A percentile compares a stretch with the other conserved stretches of the same genome.
Evolutionary conservation across 1,140 invertebrate species (phyloP).

Genomic region (Laupala kohalensis): DNA sequence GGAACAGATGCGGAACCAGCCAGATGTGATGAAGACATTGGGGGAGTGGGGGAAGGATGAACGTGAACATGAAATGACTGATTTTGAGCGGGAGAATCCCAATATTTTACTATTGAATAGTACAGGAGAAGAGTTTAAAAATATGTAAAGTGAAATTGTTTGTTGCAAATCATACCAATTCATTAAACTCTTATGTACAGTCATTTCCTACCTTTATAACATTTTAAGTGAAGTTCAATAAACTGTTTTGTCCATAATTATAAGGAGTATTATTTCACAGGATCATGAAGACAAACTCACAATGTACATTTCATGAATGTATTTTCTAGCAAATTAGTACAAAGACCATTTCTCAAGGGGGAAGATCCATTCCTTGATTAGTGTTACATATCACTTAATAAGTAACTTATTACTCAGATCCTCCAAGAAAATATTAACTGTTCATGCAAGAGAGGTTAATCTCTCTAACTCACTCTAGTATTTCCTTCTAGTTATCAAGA

Average conservation of each 20-base stretch:
- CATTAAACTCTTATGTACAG: conserved; percentile 10
- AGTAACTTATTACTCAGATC: too few relatives aligned
- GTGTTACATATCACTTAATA: too few relatives aligned
- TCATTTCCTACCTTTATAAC: neutral
- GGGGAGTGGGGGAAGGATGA: conserved; percentile 60
- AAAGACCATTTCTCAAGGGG: too few relatives aligned
- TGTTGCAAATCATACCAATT: conserved; percentile 21
- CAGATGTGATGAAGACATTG: conserved; percentile 55
- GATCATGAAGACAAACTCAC: too few relatives aligned
- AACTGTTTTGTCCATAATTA: neutral
- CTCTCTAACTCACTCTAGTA: too few relatives aligned
- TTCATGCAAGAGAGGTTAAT: too few relatives aligned
- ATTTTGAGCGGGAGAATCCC: conserved; percentile 64
- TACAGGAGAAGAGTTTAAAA: conserved; percentile 55
- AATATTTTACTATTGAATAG: conserved; percentile 61
- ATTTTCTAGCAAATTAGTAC: too few relatives aligned
- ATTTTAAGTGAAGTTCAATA: neutral
- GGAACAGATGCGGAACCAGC: conserved; percentile 44
- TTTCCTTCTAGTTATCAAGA: too few relatives aligned
- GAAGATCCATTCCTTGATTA: too few relatives aligned
- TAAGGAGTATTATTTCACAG: neutral
- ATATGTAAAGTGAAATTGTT: conserved; percentile 41
- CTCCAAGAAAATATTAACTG: too few relatives aligned
- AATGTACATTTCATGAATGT: too few relatives aligned
- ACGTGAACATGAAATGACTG: conserved; percentile 50